Base-by-base conservation (phyloP, 2,797 vertebrate species). In the Ceryle rudis region DNA sequence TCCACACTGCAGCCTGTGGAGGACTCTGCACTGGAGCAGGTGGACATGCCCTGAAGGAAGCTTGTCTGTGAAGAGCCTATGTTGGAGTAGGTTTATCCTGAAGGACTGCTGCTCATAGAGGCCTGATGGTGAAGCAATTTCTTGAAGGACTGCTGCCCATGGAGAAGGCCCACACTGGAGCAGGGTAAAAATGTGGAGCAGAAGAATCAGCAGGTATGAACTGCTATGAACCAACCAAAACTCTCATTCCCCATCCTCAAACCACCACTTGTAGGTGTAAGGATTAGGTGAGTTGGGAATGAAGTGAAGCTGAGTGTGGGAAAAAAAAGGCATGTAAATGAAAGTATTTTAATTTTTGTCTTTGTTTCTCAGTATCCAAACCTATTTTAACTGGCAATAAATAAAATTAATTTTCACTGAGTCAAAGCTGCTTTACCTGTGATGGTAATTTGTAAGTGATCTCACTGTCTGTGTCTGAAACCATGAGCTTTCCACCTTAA, bases 1-100 rank as follows among this genome's bases (percentile, higher is more conserved):
- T 44, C 44, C 42, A 44, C 42, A 44, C 18, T 46, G 44, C 44
- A 46, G 17, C 42, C 73, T 11, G 10, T 15, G 37, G 20, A 67
- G 17, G 31, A 60, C 23, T n/a, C 10, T 51, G 8, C 5, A 6
- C 5, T 6, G 12, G 25, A 55, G 55, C 8, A 47, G 31, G 8
- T 22, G 17, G 29, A 47, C 21, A n/a, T 15, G 6, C 11, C 9
- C 29, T 17, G 9, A 29, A 33, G 37, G 44, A 78, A 44, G 19
- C 13, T 37, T 3, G 44, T 10, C 25, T 0, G 0, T 20, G 4
- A 3, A 35, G 9, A 55, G 8, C 5, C 29, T 18, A 23, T 0
- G 0, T 9, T 35, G 26, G 3, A n/a, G 18, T 3, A 35, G 21
- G 10, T 35, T 70, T 70, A 31, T 77, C 26, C 14, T 42, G 23